Evolutionary conservation across 2,113 vertebrate species (phyloP).

Genomic region (Zingel zingel): DNA sequence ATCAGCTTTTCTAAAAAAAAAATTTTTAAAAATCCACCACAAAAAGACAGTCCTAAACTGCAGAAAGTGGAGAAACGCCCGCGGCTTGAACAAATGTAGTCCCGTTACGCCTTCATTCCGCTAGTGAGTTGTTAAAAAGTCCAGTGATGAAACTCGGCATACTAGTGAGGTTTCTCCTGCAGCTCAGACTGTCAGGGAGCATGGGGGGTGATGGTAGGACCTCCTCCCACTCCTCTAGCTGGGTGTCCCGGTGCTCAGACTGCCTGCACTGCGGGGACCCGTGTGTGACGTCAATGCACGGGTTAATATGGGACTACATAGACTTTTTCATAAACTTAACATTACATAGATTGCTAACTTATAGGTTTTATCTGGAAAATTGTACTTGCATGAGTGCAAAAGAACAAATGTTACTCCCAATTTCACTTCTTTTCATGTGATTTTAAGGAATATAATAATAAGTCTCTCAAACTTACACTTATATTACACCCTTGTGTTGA

Average conservation of each 20-base stretch:
- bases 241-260: constrained; percentile 65
- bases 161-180: constrained; percentile 50
- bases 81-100: constrained; percentile 4
- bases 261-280: constrained; percentile 36
- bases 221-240: constrained; percentile 77
- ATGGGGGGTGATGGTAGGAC: constrained; percentile 75
- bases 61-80: neutral
- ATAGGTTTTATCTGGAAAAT: no score
- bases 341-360: no score
- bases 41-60: neutral
- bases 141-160: constrained; percentile 55
- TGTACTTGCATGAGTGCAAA: no score
- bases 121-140: constrained; percentile 13
- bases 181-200: constrained; percentile 70
- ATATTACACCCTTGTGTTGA: no score
- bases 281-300: constrained; percentile 60
- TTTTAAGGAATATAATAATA: no score
- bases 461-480: no score
- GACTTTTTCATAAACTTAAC: neutral
- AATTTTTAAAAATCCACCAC: neutral
- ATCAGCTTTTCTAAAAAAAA: constrained; percentile 12
- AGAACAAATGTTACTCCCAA: no score
- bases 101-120: constrained; percentile 42
- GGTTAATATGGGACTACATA: neutral
- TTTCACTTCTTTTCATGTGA: no score